Conservation (phyloP, 2,888 invertebrate genomes). For the Tuberolachnus salignus region DNA sequence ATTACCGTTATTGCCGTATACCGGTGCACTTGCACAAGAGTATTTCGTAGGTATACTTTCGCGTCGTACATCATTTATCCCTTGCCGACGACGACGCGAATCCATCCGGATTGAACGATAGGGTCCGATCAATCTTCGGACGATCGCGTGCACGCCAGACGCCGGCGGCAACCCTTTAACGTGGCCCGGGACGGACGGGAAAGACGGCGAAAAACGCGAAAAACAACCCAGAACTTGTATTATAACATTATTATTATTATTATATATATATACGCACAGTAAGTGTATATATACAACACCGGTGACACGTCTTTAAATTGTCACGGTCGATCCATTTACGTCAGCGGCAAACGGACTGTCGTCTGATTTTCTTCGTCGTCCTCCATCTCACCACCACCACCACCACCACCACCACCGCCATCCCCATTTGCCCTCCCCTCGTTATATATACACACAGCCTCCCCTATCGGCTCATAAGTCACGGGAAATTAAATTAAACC, state of each 20-base stretch:
- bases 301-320: slow-evolving; percentile 48
- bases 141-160: slow-evolving; percentile 24
- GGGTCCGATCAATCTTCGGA: slow-evolving; percentile 54
- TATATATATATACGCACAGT: no score
- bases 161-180: slow-evolving; percentile 27
- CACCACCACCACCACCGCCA: not conserved
- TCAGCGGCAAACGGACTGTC: slow-evolving; percentile 49
- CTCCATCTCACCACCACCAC: no score
- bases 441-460: not conserved
- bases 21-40: no score
- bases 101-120: slow-evolving; percentile 44
- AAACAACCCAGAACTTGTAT: slow-evolving; percentile 10
- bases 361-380: slow-evolving; percentile 51
- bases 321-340: slow-evolving; percentile 55
- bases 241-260: no score
- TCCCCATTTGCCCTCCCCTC: not conserved
- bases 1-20: not conserved
- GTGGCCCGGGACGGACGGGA: no score
- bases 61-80: slow-evolving; percentile 52
- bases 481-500: slow-evolving; percentile 52
- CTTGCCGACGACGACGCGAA: not conserved
- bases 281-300: no score
- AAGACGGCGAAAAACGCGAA: not conserved
- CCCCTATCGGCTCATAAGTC: slow-evolving; percentile 50
- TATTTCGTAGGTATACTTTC: slow-evolving; percentile 38